Conservation (phyloP, 2,113 vertebrate species). For the Microcebus ravelobensis region DNA sequence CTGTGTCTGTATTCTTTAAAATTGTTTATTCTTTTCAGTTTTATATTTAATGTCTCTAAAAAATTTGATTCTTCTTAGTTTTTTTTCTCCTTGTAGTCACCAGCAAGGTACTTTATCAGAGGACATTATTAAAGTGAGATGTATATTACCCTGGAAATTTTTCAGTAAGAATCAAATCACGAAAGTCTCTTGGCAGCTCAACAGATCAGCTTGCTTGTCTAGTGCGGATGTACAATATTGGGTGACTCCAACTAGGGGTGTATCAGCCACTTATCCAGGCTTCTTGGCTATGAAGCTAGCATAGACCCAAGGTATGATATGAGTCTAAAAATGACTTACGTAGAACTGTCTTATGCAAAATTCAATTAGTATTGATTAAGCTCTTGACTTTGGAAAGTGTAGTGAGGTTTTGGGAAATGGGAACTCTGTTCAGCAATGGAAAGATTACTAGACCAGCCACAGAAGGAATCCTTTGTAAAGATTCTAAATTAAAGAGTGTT, state of each 20-base stretch:
- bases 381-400: conserved; percentile 15
- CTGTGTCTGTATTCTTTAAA: neutral
- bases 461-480: conserved; percentile 10
- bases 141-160: neutral
- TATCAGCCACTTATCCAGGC: neutral
- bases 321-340: neutral
- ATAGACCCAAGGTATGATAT: neutral
- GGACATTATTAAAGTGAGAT: neutral
- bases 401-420: neutral
- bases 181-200: conserved; percentile 28
- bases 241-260: neutral
- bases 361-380: conserved; percentile 31
- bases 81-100: neutral
- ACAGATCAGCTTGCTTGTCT: neutral
- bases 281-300: neutral
- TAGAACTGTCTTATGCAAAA: neutral
- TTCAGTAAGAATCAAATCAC: neutral
- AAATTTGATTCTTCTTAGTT: neutral
- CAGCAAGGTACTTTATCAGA: neutral
- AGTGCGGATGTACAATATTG: neutral
- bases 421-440: neutral
- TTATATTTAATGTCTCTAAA: neutral
- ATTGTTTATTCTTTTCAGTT: neutral
- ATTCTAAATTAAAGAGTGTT: conserved; percentile 12
- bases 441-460: neutral